Conservation (phyloP, 1,140 invertebrate genomes). For the Diploscapter pachys region DNA sequence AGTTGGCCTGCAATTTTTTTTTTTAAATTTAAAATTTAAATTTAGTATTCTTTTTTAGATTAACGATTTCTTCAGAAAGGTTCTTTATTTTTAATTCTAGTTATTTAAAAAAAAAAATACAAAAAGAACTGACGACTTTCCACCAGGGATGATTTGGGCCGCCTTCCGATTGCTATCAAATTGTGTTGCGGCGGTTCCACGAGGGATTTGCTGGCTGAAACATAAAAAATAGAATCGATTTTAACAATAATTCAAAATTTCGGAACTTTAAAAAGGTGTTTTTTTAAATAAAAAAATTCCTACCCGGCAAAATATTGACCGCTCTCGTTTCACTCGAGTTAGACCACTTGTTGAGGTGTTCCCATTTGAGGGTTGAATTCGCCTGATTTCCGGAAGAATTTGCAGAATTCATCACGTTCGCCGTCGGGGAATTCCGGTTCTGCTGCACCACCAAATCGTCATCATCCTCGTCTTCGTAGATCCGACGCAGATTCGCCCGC, state of each 20-base stretch:
- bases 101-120: too few species aligned
- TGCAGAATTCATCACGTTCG: conserved; percentile 5
- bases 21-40: too few species aligned
- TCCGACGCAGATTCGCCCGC: conserved; percentile 4
- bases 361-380: background rate
- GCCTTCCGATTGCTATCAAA: background rate
- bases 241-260: conserved; percentile 5
- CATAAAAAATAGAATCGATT: background rate
- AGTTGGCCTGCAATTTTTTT: background rate
- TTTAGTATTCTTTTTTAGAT: too few species aligned
- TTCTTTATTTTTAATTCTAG: too few species aligned
- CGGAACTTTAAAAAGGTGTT: background rate
- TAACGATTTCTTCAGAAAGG: too few species aligned
- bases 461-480: background rate
- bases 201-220: background rate
- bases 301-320: conserved; percentile 14
- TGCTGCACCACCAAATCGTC: background rate
- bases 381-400: background rate
- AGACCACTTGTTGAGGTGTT: background rate
- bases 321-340: background rate
- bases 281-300: background rate
- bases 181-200: background rate
- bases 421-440: background rate
- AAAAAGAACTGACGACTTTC: too few species aligned
- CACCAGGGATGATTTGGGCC: too few species aligned